A percentile compares a stretch with the other conserved stretches of the same genome.
Conservation (phyloP, 2,797 vertebrate species). For the Coilia nasus region DNA sequence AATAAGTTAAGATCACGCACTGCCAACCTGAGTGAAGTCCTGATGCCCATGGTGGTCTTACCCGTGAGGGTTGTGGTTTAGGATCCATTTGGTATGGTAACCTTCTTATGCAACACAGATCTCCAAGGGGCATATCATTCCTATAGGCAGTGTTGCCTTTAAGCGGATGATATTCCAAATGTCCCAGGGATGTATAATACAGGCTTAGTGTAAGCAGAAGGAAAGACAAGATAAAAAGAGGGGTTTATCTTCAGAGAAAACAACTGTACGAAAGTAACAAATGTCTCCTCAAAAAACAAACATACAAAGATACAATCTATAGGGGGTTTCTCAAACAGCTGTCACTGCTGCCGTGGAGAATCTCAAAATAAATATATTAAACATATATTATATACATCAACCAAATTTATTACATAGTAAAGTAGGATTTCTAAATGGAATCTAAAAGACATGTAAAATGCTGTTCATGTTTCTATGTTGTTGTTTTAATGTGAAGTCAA, state of each 20-base stretch:
- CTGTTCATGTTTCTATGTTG: neutral
- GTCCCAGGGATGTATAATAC: constrained; percentile 7
- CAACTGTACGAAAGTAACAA: neutral
- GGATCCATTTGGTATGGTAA: neutral
- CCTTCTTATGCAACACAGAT: constrained; percentile 13
- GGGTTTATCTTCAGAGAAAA: neutral
- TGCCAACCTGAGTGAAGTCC: neutral
- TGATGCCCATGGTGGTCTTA: neutral
- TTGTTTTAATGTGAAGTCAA: neutral
- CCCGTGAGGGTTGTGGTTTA: neutral
- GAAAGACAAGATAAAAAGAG: constrained; percentile 1
- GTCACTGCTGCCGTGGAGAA: too few relatives aligned
- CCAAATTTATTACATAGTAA: too few relatives aligned
- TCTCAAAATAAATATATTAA: too few relatives aligned
- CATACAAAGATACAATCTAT: neutral
- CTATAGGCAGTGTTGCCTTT: neutral
- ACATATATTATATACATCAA: too few relatives aligned
- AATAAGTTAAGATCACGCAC: neutral
- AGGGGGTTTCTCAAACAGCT: too few relatives aligned
- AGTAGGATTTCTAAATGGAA: neutral
- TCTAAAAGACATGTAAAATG: neutral
- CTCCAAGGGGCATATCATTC: constrained; percentile 7
- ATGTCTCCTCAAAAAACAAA: neutral
- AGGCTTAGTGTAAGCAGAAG: constrained; percentile 13
- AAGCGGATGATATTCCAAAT: constrained; percentile 18